phyloP scores from a whole-genome alignment of 2,888 invertebrate genomes.

The Pristionchus mayeri region DNA sequence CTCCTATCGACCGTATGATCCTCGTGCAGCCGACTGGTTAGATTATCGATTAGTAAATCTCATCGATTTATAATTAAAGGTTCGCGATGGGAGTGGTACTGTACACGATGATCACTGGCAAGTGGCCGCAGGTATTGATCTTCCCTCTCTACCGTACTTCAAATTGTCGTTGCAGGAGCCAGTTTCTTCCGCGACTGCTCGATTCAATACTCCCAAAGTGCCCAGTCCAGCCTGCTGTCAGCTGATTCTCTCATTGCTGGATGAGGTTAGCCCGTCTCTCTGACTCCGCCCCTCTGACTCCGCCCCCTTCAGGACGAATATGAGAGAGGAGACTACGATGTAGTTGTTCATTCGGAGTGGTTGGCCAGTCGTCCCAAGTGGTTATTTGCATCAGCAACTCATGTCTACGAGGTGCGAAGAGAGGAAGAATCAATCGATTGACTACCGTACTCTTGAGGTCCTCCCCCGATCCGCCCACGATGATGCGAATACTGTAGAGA shows the following conservation, averaged over 20 bases:
- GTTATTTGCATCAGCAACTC: constrained; percentile 50
- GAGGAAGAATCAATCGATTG: neutral
- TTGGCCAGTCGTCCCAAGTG: constrained; percentile 58
- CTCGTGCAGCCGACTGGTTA: constrained; percentile 66
- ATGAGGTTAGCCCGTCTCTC: constrained; percentile 48
- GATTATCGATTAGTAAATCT: constrained; percentile 47
- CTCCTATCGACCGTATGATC: constrained; percentile 60
- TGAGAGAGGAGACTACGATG: constrained; percentile 59
- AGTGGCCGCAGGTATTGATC: constrained; percentile 61
- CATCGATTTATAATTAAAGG: neutral
- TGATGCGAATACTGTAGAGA: neutral
- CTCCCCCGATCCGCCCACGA: neutral
- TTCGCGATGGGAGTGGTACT: constrained; percentile 62
- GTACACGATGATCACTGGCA: constrained; percentile 67
- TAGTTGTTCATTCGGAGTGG: constrained; percentile 63
- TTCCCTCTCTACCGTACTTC: neutral
- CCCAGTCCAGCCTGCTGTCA: constrained; percentile 57
- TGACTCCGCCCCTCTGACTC: neutral
- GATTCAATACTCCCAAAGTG: constrained; percentile 52
- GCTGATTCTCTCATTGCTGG: constrained; percentile 55
- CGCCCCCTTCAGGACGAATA: constrained; percentile 54
- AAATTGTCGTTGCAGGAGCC: constrained; percentile 17
- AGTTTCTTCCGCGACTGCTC: constrained; percentile 32
- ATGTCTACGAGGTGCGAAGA: constrained; percentile 34
- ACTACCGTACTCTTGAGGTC: constrained; percentile 20